Evolutionary conservation across 2,888 invertebrate species (phyloP).

Genomic region (Flexamia atlantica): DNA sequence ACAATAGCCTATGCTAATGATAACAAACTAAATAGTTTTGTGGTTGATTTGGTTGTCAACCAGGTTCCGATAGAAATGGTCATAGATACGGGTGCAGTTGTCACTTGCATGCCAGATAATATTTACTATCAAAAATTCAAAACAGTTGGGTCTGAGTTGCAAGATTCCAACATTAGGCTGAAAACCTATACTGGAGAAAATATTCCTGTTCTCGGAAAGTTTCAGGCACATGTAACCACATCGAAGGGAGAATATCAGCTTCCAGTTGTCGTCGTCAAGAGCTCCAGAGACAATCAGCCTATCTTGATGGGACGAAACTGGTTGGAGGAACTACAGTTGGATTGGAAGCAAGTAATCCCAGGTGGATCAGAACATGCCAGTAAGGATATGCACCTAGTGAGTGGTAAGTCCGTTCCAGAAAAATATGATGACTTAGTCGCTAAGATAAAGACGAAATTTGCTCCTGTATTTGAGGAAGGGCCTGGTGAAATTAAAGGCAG

Average conservation of each 20-base stretch:
- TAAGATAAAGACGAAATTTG: background rate
- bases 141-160: background rate
- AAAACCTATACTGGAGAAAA: background rate
- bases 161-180: background rate
- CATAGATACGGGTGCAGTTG: background rate
- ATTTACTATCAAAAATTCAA: background rate
- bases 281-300: background rate
- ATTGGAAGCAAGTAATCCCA: background rate
- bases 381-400: background rate
- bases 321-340: background rate
- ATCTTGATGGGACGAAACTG: background rate
- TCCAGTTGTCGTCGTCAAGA: background rate
- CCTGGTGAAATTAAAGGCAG: background rate
- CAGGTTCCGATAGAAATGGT: background rate
- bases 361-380: background rate
- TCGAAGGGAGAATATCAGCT: background rate
- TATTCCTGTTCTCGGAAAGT: background rate
- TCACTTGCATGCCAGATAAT: background rate
- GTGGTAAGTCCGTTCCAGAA: conserved; percentile 19
- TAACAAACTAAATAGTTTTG: background rate
- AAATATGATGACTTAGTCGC: background rate
- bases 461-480: background rate
- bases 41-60: background rate
- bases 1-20: background rate
- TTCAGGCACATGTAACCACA: background rate